A percentile compares a stretch with the other conserved stretches of the same genome.
phyloP scores from a whole-genome alignment of 1,140 invertebrate species.

The Tetranychus urticae region DNA sequence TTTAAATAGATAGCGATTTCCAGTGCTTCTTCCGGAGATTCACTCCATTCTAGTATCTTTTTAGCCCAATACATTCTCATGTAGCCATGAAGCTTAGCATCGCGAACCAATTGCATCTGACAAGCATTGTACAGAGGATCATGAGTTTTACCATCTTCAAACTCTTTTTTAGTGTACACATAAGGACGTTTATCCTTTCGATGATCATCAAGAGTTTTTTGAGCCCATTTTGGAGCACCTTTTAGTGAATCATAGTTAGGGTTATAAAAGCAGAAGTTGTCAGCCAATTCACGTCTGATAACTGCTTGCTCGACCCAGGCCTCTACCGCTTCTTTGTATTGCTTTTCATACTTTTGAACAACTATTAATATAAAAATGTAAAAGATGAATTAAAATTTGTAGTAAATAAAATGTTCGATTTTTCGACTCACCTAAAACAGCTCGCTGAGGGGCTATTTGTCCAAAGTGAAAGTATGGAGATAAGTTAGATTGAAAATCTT shows the following conservation, averaged over 20 bases:
- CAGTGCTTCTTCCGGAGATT: slow-evolving; percentile 48
- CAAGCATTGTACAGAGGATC: slow-evolving; percentile 79
- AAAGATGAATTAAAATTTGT: neutral
- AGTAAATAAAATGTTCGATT: slow-evolving; percentile 17
- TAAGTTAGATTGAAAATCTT: slow-evolving; percentile 45
- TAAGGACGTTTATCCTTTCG: slow-evolving; percentile 49
- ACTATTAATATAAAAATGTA: neutral
- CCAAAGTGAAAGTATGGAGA: slow-evolving; percentile 83
- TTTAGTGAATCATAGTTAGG: slow-evolving; percentile 46
- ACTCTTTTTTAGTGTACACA: slow-evolving; percentile 41
- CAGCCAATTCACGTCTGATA: slow-evolving; percentile 55
- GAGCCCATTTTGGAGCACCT: slow-evolving; percentile 51
- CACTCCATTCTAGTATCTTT: slow-evolving; percentile 66
- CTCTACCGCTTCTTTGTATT: slow-evolving; percentile 40
- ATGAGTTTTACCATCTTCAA: slow-evolving; percentile 47
- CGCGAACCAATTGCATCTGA: slow-evolving; percentile 41
- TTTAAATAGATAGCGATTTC: slow-evolving; percentile 53
- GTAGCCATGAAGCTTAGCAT: slow-evolving; percentile 78
- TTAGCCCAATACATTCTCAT: slow-evolving; percentile 87
- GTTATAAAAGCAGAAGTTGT: slow-evolving; percentile 79
- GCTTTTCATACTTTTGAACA: slow-evolving; percentile 26
- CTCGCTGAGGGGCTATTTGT: slow-evolving; percentile 58
- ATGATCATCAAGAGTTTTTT: slow-evolving; percentile 48
- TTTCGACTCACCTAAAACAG: slow-evolving; percentile 29
- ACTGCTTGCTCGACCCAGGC: slow-evolving; percentile 64